Base-by-base conservation (phyloP, 2,888 invertebrate genomes). In the Harpalus rufipes region DNA sequence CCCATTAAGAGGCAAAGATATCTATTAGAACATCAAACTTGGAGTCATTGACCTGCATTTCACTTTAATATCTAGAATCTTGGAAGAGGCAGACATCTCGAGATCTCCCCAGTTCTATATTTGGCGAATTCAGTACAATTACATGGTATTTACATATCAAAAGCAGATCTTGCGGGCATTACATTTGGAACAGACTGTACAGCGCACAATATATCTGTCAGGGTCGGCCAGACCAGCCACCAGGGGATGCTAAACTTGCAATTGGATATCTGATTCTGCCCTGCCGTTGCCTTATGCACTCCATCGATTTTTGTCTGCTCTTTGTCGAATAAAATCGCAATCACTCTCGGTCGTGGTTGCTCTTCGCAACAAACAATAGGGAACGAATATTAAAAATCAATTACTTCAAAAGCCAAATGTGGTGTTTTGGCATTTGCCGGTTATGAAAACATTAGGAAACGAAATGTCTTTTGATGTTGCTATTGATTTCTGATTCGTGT, bases 121-220 rank as follows among this genome's bases (percentile, higher is more conserved):
- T 78, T 78, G 78, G 32, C 14, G 79, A 80, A 80, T 59, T 80
- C 58, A 25, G 79, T 80, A 80, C 79, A 80, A 80, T 80, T 80
- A 80, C 79, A 39, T 14, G 16, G 76, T 84, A 84, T 84, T 84
- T 84, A 84, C 83, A 84, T 84, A 84, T 84, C 76, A 84, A 83
- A 84, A 84, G 83, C 83, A 84, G 83, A 76, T 84, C 83, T 84
- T 74, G 83, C 83, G 63, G 83, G 76, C 83, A 76, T 84, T 84
- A 61, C 74, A 84, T 74, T 84, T 76, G 32, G 61, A 76, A 32
- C 83, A 76, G 83, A 84, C 83, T 84, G 76, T 84, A 84, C 82
- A 72, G n/a, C 56, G 81, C 63, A 63, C 81, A 81, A 63, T 76
- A 58, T 51, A 76, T 51, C 44, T 58, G 78, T 18, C 74, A 21